Conservation (phyloP, 2,113 vertebrate species). For the Paramormyrops kingsleyae region DNA sequence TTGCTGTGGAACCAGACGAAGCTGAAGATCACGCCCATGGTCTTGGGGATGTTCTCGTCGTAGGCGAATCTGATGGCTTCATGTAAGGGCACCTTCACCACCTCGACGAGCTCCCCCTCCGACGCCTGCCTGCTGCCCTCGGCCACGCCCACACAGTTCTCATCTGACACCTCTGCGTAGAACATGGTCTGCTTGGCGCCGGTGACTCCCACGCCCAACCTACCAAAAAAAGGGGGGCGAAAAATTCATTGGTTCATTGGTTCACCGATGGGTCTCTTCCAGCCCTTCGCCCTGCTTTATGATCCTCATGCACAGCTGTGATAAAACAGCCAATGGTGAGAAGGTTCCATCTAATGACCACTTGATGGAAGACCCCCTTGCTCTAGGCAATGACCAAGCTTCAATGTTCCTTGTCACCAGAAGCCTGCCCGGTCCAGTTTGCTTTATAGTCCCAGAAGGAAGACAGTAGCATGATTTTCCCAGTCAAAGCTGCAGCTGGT, state of each 20-base stretch:
- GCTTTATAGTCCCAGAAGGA: background rate
- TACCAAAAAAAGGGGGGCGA: conserved; percentile 33
- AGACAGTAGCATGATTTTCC: background rate
- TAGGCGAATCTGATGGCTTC: conserved; percentile 82
- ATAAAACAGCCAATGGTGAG: background rate
- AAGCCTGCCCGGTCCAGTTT: background rate
- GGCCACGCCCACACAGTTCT: conserved; percentile 60
- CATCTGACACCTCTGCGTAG: conserved; percentile 79
- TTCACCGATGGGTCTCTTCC: background rate
- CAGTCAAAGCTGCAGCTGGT: background rate
- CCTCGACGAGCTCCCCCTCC: conserved; percentile 83
- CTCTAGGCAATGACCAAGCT: background rate
- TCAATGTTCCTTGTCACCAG: background rate
- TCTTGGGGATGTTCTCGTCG: conserved; percentile 73
- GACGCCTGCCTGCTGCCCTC: conserved; percentile 51
- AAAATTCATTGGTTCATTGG: background rate
- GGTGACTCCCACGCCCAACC: conserved; percentile 75
- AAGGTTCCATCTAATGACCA: background rate
- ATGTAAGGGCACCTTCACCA: conserved; percentile 76
- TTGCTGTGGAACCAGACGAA: conserved; percentile 85
- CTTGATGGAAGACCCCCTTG: background rate
- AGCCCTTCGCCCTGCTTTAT: background rate
- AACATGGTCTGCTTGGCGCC: conserved; percentile 81
- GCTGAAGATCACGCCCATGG: conserved; percentile 79
- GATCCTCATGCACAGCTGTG: background rate